Evolutionary conservation across 2,113 vertebrate species (phyloP).

Genomic region (Nansenia antarctica): DNA sequence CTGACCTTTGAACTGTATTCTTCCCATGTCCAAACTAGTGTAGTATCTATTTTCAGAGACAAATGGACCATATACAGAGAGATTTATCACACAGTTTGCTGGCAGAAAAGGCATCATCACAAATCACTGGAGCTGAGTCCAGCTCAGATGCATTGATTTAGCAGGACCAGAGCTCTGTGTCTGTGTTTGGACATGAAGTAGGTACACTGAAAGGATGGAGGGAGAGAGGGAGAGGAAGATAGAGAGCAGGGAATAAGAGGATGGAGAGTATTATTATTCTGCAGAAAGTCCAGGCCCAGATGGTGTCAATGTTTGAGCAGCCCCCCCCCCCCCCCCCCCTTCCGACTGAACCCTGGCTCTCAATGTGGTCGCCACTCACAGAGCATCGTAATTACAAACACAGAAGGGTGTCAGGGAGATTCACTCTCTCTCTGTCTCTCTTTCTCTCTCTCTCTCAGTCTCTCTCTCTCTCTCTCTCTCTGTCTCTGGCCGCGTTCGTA

Average conservation of each 20-base stretch:
- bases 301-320: conserved; percentile 54
- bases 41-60: background rate
- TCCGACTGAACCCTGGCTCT: conserved; percentile 26
- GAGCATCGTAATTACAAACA: conserved; percentile 57
- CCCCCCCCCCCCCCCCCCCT: conserved; percentile 27
- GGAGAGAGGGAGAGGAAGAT: background rate
- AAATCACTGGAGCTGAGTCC: background rate
- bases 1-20: background rate
- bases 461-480: conserved; percentile 1
- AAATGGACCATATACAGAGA: background rate
- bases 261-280: conserved; percentile 27
- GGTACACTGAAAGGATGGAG: conserved; percentile 8
- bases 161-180: background rate
- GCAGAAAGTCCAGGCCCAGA: conserved; percentile 47
- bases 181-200: background rate
- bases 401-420: conserved; percentile 45
- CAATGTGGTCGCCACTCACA: conserved; percentile 35
- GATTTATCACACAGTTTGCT: background rate
- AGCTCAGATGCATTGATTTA: background rate
- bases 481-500: background rate
- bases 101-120: background rate
- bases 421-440: conserved; percentile 20
- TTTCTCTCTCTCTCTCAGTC: conserved; percentile 21
- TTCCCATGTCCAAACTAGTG: background rate
- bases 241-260: conserved; percentile 10